These are phyloP conservation scores for Chloroceryle amazona DNA, from an alignment of 2,797 vertebrate genomes.

Conservation along the genomic window DNA sequence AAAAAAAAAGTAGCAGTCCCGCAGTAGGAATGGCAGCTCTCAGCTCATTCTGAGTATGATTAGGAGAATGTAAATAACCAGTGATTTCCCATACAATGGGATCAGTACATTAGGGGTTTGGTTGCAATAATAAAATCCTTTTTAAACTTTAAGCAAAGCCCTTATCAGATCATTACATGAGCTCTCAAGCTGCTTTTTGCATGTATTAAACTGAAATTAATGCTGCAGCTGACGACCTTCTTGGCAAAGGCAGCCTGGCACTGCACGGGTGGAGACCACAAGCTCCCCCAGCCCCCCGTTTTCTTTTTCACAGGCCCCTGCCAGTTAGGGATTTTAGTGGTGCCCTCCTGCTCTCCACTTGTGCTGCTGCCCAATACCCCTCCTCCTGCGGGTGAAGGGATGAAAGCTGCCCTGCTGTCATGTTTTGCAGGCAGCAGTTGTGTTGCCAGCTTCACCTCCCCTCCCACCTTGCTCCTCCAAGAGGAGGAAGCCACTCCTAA, in stretches of 20 bases:
- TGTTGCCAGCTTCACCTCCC: not conserved
- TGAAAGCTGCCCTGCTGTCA: not conserved
- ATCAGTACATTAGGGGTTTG: not conserved
- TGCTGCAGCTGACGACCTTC: not conserved
- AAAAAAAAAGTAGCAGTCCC: not conserved
- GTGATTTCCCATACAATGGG: not conserved
- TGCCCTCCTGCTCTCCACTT: not conserved
- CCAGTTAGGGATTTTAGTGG: not conserved
- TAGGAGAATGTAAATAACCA: not conserved
- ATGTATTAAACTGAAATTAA: not conserved
- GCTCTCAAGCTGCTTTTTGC: not conserved
- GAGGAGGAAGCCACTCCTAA: not conserved
- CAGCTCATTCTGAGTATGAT: not conserved
- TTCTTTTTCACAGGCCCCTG: not conserved
- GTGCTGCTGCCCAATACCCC: not conserved
- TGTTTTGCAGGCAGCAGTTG: accelerated
- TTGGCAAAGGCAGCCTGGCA: not conserved
- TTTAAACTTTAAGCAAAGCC: not conserved
- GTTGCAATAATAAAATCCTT: not conserved
- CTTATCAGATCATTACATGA: not conserved
- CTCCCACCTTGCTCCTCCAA: accelerated
- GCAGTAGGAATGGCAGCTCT: not conserved
- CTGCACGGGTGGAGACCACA: accelerated
- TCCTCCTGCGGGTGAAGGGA: accelerated
- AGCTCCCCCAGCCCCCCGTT: accelerated